Evolutionary conservation across 2,797 vertebrate species (phyloP).

Genomic region (Otolemur crassicaudatus): DNA sequence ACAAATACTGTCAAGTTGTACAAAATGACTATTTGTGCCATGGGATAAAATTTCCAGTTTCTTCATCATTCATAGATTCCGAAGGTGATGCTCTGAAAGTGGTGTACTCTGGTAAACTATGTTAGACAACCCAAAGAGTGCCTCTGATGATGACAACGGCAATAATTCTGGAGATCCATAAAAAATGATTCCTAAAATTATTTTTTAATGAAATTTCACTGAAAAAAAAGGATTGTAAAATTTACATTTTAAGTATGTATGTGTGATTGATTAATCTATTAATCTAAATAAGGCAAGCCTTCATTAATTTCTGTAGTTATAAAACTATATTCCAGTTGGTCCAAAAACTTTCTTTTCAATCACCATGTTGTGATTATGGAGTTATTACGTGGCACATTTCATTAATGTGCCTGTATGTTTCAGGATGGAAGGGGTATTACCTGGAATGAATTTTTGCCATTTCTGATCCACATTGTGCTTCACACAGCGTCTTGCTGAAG

Average conservation of each 20-base stretch:
- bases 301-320: slow-evolving; percentile 2
- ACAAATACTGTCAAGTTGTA: background rate
- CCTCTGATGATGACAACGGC: background rate
- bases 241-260: slow-evolving; percentile 10
- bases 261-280: background rate
- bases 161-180: background rate
- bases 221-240: background rate
- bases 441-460: slow-evolving; percentile 94
- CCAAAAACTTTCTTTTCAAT: background rate
- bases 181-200: slow-evolving; percentile 2
- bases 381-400: background rate
- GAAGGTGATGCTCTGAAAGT: background rate
- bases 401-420: background rate
- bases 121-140: background rate
- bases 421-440: slow-evolving; percentile 82
- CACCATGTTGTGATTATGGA: background rate
- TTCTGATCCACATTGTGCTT: slow-evolving; percentile 91
- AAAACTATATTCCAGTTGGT: background rate
- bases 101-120: background rate
- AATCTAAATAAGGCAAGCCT: background rate
- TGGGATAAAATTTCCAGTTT: slow-evolving; percentile 1
- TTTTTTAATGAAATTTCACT: background rate
- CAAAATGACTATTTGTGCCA: slow-evolving; percentile 4
- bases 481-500: slow-evolving; percentile 93
- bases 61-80: background rate